Percentiles rank a stretch among this genome's conserved stretches.
phyloP scores from a whole-genome alignment of 1,140 invertebrate genomes.

The Brachionus plicatilis region DNA sequence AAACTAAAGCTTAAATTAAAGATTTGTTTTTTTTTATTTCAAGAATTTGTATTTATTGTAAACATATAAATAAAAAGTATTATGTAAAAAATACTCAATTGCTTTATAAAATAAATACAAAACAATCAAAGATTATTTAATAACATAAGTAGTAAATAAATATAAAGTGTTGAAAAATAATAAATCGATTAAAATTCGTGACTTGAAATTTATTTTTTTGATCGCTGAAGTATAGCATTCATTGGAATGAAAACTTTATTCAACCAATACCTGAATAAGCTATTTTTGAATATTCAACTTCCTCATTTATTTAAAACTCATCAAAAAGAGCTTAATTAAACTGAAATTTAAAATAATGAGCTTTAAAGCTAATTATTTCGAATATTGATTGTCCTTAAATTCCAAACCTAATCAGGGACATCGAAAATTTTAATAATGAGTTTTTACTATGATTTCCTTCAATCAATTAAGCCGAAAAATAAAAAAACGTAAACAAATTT shows the following conservation, averaged over 20 bases:
- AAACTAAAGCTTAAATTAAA: too few species aligned
- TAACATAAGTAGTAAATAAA: not conserved
- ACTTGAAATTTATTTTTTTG: not conserved
- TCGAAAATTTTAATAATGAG: not conserved
- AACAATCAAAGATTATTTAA: not conserved
- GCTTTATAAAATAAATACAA: not conserved
- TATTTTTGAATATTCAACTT: not conserved
- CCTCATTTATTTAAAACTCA: not conserved
- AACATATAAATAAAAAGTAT: not conserved
- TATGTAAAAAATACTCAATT: not conserved
- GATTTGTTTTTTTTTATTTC: not conserved
- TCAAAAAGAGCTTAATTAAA: not conserved
- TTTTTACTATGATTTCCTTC: constrained; percentile 13
- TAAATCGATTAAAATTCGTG: not conserved
- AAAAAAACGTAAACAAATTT: constrained; percentile 23
- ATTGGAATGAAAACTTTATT: not conserved
- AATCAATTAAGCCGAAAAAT: constrained; percentile 5
- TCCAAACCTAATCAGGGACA: not conserved
- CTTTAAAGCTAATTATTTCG: not conserved
- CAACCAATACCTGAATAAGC: not conserved
- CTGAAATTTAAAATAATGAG: not conserved
- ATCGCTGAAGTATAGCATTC: not conserved
- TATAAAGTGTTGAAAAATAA: not conserved
- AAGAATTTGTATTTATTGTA: too few species aligned
- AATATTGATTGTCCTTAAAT: constrained; percentile 20